phyloP scores from a whole-genome alignment of 2,888 invertebrate species.

The Acanthosepion lycidas region DNA sequence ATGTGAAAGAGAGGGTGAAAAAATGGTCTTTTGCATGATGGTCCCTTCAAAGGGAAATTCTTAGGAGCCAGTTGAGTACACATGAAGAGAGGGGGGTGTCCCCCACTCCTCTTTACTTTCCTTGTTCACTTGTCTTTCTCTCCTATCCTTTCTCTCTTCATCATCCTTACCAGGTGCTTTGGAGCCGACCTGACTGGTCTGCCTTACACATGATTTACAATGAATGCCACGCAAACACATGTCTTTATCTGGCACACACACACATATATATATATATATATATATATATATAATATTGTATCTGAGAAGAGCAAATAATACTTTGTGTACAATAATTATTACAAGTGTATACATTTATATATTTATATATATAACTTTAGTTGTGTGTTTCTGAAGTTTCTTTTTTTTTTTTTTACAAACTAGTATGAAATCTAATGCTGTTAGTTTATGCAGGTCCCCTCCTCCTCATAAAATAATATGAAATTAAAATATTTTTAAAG shows the following conservation, averaged over 20 bases:
- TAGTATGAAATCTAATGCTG: too few species aligned
- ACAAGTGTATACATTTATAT: neutral
- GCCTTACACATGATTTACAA: neutral
- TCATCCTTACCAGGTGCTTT: neutral
- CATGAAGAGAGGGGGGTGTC: neutral
- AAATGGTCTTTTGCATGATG: neutral
- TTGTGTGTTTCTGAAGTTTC: too few species aligned
- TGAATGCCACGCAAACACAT: neutral
- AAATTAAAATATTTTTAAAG: too few species aligned
- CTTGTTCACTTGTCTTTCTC: neutral
- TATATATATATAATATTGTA: neutral
- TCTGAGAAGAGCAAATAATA: neutral
- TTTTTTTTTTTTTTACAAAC: too few species aligned
- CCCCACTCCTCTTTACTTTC: neutral
- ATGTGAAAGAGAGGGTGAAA: neutral
- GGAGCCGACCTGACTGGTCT: slow-evolving; percentile 5
- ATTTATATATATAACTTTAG: neutral
- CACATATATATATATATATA: neutral
- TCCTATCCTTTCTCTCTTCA: neutral
- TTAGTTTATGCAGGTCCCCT: too few species aligned
- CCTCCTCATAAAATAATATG: too few species aligned
- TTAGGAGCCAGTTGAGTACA: neutral
- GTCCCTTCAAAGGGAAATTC: neutral
- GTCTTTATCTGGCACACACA: neutral
- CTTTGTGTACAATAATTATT: neutral